phyloP scores from a whole-genome alignment of 1,140 invertebrate genomes.

The Gonioctena quinquepunctata region DNA sequence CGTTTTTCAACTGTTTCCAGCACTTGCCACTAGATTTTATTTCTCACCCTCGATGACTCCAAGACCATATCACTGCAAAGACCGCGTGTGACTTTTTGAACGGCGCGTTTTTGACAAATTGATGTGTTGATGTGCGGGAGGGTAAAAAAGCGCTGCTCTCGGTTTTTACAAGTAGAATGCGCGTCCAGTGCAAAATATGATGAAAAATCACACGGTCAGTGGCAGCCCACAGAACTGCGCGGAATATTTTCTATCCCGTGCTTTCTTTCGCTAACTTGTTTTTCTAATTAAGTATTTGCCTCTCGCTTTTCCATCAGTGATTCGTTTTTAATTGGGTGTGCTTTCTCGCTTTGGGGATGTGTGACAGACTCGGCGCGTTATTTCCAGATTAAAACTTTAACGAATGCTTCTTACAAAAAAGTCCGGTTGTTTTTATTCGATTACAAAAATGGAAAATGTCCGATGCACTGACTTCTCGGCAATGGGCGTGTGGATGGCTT shows the following conservation, averaged over 20 bases:
- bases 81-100: conserved; percentile 16
- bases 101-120: conserved; percentile 20
- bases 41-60: background rate
- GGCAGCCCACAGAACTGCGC: conserved; percentile 54
- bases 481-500: background rate
- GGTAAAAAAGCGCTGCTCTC: conserved; percentile 11
- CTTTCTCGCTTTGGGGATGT: conserved; percentile 32
- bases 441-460: background rate
- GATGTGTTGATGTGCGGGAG: conserved; percentile 5
- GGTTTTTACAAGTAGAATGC: conserved; percentile 23
- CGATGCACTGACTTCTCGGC: background rate
- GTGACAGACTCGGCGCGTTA: conserved; percentile 20
- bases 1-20: background rate
- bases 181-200: conserved; percentile 40
- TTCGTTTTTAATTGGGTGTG: conserved; percentile 38
- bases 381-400: conserved; percentile 31
- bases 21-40: conserved; percentile 15
- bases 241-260: conserved; percentile 44
- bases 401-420: conserved; percentile 21
- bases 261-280: conserved; percentile 42
- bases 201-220: conserved; percentile 53
- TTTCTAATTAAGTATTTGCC: conserved; percentile 42
- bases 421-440: background rate
- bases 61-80: conserved; percentile 1
- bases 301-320: conserved; percentile 31